phyloP scores from a whole-genome alignment of 1,140 invertebrate species.

The Sitophilus oryzae region DNA sequence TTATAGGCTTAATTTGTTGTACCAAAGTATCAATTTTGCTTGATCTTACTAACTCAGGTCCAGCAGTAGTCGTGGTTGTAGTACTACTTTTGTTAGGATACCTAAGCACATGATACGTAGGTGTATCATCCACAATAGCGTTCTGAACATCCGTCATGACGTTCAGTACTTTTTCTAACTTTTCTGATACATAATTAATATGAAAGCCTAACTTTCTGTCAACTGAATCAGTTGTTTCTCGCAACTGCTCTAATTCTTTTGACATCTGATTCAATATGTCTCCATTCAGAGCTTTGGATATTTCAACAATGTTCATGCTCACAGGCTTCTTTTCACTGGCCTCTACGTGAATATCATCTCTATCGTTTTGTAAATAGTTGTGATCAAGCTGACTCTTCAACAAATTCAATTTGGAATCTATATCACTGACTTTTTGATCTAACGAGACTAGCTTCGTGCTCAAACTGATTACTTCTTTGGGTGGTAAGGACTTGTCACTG shows the following conservation, averaged over 20 bases:
- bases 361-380: conserved; percentile 67
- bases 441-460: conserved; percentile 49
- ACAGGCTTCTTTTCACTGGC: conserved; percentile 79
- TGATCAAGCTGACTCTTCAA: conserved; percentile 76
- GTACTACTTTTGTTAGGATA: conserved; percentile 9
- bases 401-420: conserved; percentile 69
- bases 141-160: conserved; percentile 76
- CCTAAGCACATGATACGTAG: conserved; percentile 34
- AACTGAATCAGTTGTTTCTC: conserved; percentile 67
- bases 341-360: conserved; percentile 77
- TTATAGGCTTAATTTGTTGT: conserved; percentile 72
- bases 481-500: conserved; percentile 5
- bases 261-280: conserved; percentile 70
- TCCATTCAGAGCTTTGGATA: conserved; percentile 69
- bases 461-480: conserved; percentile 10
- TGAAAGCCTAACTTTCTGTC: conserved; percentile 79
- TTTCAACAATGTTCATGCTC: conserved; percentile 71
- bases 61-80: conserved; percentile 47
- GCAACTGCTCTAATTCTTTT: conserved; percentile 66
- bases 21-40: conserved; percentile 74
- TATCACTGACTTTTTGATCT: conserved; percentile 74
- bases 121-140: conserved; percentile 62
- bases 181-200: conserved; percentile 75
- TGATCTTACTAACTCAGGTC: conserved; percentile 50
- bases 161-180: conserved; percentile 65